phyloP scores from a whole-genome alignment of 1,140 invertebrate genomes.

The Dysdera silvatica region DNA sequence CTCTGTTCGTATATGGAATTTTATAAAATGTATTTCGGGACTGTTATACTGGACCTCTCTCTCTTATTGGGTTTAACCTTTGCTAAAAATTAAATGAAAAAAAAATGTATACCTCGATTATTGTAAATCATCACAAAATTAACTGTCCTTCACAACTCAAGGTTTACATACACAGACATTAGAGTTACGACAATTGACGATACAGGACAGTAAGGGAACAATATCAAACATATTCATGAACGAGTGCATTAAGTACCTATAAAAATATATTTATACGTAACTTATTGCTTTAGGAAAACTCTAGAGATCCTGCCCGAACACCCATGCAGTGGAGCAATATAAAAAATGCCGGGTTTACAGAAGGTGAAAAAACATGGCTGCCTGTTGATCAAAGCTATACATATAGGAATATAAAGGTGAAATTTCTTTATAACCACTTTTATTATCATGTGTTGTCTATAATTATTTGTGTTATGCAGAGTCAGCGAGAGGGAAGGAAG shows the following conservation, averaged over 20 bases:
- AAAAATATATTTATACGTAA: neutral
- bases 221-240: neutral
- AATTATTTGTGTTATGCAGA: too few relatives aligned
- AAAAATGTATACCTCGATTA: neutral
- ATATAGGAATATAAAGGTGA: conserved; percentile 38
- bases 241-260: neutral
- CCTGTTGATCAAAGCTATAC: conserved; percentile 36
- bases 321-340: conserved; percentile 45
- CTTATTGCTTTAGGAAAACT: conserved; percentile 4
- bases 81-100: neutral
- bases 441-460: too few relatives aligned
- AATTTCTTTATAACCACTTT: neutral
- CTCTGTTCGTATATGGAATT: too few relatives aligned
- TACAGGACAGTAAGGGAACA: neutral
- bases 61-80: neutral
- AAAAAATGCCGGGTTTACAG: conserved; percentile 48
- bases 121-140: neutral
- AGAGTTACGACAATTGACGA: neutral
- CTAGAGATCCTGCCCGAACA: conserved; percentile 31
- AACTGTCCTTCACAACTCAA: neutral
- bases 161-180: neutral
- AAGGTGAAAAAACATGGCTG: conserved; percentile 38
- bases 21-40: too few relatives aligned
- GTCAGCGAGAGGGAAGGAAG: too few relatives aligned
- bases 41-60: too few relatives aligned